Evolutionary conservation across 2,797 vertebrate genomes (phyloP).

Genomic region (Chanos chanos): DNA sequence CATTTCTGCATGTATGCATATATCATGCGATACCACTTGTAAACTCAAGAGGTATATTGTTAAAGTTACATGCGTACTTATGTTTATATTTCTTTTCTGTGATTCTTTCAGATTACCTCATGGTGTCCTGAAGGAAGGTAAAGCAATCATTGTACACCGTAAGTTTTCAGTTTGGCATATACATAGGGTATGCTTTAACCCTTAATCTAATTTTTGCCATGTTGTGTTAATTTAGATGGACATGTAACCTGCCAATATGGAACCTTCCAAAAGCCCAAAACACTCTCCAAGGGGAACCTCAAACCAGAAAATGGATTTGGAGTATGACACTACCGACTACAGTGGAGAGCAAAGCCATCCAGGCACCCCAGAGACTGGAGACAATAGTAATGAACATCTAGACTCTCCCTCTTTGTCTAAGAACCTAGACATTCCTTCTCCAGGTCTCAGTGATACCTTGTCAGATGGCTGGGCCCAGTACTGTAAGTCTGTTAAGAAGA

Average conservation of each 20-base stretch:
- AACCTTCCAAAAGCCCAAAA: conserved; percentile 29
- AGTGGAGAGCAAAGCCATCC: neutral
- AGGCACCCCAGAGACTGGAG: neutral
- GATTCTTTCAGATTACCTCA: too few species aligned
- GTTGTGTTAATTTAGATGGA: conserved; percentile 26
- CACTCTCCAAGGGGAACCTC: neutral
- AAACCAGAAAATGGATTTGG: conserved; percentile 5
- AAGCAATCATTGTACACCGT: too few species aligned
- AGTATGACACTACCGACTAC: neutral
- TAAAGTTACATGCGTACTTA: too few species aligned
- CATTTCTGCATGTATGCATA: too few species aligned
- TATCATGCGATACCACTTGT: too few species aligned
- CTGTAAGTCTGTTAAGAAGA: conserved; percentile 69
- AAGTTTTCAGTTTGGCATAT: too few species aligned
- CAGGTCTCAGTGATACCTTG: conserved; percentile 8
- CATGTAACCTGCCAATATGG: conserved; percentile 25
- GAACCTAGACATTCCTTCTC: neutral
- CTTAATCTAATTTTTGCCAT: conserved; percentile 8
- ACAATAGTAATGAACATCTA: neutral
- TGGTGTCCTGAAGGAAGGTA: too few species aligned
- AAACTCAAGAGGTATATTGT: too few species aligned
- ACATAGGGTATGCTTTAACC: too few species aligned
- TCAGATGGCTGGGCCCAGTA: conserved; percentile 10
- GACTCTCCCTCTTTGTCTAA: conserved; percentile 1
- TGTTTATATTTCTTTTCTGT: too few species aligned